phyloP scores from a whole-genome alignment of 2,888 invertebrate species.

The Cephus rjabovi region DNA sequence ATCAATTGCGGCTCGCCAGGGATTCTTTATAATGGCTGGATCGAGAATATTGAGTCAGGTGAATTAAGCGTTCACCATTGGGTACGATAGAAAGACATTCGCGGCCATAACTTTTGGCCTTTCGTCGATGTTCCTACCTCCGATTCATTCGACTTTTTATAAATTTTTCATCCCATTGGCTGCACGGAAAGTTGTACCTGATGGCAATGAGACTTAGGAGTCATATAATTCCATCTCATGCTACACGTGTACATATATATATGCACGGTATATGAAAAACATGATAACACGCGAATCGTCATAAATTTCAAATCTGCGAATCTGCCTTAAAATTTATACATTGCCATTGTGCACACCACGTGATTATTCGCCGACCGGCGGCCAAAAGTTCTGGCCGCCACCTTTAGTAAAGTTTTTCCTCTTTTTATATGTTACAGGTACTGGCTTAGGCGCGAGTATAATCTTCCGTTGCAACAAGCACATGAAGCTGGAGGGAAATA shows the following conservation, averaged over 20 bases:
- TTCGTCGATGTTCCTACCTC: neutral
- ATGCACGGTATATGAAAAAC: neutral
- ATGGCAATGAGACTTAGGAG: neutral
- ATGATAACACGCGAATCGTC: neutral
- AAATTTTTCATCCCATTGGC: neutral
- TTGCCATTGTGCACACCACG: neutral
- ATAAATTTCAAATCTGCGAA: neutral
- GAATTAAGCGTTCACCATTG: constrained; percentile 1
- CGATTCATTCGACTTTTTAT: neutral
- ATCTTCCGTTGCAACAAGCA: constrained; percentile 94
- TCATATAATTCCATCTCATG: neutral
- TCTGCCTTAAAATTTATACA: neutral
- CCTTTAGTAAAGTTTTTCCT: neutral
- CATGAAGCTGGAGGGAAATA: constrained; percentile 89
- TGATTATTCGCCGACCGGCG: neutral
- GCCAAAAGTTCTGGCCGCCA: constrained; percentile 1
- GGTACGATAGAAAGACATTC: neutral
- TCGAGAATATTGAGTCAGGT: constrained; percentile 85
- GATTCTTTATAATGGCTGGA: constrained; percentile 95
- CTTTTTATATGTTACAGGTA: constrained; percentile 69
- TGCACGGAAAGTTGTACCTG: neutral
- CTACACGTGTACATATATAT: too few relatives aligned
- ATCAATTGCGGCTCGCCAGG: constrained; percentile 97
- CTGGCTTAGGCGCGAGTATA: constrained; percentile 90
- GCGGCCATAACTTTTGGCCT: constrained; percentile 4